Evolutionary conservation across 2,797 vertebrate genomes (phyloP), one percentile per base, ranked within the genome.

Genomic region (Gymnodraco acuticeps): DNA sequence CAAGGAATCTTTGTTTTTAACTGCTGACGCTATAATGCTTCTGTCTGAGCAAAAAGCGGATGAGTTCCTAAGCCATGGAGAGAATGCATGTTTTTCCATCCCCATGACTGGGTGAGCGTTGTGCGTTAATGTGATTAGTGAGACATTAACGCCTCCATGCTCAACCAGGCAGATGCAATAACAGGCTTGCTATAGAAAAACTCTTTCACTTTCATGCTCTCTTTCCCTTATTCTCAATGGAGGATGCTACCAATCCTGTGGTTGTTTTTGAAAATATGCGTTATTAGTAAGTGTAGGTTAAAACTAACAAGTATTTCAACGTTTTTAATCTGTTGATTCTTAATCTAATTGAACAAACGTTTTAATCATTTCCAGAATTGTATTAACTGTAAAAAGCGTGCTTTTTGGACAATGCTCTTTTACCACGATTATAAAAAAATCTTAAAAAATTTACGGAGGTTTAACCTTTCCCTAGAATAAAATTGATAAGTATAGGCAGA

Each of bases 121-220:
- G 88, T 94, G 86, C 81, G 84, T 88, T 94, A 94, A 94, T 91
- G 93, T 93, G 93, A 94, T 94, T 94, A 94, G 91, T 90, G 90
- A 91, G 87, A 93, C 90, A 87, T 93, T 92, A 89, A 91, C 88
- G 89, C 93, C 91, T 92, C 87, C 87, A 64, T 86, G 89, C 81
- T 89, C 88, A 89, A 81, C 84, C 89, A 89, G 84, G 84, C 89
- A 86, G 88, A 89, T 12, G 65, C 89, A 88, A 84, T 82, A 87
- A 88, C 79, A 83, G 78, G 74, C 81, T 79, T 71, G 73, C 82
- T 79, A 62, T 80, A 78, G 78, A 84, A 85, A 48, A 67, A 78
- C 80, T 77, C 73, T 60, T 66, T 74, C 71, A 79, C 62, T 74
- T 52, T 71, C 74, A 70, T 65, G 74, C 75, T 82, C 46, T 74